Base-by-base conservation (phyloP, 2,888 invertebrate species). In the Stenolophus ochropezus region DNA sequence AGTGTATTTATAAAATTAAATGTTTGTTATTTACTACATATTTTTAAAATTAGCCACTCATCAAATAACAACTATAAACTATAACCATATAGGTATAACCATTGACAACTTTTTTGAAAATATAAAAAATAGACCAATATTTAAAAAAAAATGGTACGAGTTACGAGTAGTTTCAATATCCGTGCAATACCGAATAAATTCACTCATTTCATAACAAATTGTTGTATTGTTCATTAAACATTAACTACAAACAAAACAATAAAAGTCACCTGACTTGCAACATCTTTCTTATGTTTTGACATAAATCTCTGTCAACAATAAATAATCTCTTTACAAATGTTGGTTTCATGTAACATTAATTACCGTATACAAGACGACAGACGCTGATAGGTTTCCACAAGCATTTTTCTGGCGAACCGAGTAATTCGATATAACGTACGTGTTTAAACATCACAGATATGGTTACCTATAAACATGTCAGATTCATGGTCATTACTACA, bases 401-500 rank as follows among this genome's bases (percentile, higher is more conserved):
- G 18, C 16, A 33, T 33, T 33, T 65, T 65, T 65, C 33, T 65
- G 27, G 33, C 16, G n/a, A 69, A 18, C 65, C 33, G 4, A 27
- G 65, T 33, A 69, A 69, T 69, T 69, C 27, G 65, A 69, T 69
- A 69, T 18, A 69, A 69, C 14, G 6, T 65, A 65, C 65, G 18
- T 33, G 27, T 65, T 58, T 25, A 58, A 23, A 65, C 65, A 69
- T 69, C 33, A 33, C 18, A 33, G 65, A 69, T 69, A 33, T 33
- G 16, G 65, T 4, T 61, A 69, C 33, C 33, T 33, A 69, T 33
- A 69, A 69, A 69, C 65, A 69, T 69, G 65, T 20, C 65, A 16
- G 65, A 18, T 33, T 69, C 65, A 69, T 69, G 65, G 65, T 18
- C 65, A 33, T 69, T 69, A 69, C 33, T 69, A 42, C 20, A 69